Percentiles rank a stretch among this genome's conserved stretches.
Evolutionary conservation across 1,140 invertebrate species (phyloP).

Genomic region (Tetragonula clypearis): DNA sequence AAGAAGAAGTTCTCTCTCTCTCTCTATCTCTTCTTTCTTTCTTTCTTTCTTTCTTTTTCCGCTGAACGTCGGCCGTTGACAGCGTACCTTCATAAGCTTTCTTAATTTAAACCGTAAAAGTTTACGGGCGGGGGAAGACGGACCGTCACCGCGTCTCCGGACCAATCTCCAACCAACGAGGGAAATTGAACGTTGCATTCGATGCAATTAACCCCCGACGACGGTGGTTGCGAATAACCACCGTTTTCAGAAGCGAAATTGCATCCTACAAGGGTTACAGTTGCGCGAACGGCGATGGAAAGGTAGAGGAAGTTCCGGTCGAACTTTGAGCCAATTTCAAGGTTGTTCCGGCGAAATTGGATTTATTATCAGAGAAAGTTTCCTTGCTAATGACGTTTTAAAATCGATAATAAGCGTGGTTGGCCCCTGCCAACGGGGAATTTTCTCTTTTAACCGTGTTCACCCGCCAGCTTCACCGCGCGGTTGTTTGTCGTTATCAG

Average conservation of each 20-base stretch:
- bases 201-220: constrained; percentile 56
- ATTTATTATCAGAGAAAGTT: constrained; percentile 50
- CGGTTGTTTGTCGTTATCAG: neutral
- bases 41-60: neutral
- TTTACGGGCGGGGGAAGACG: constrained; percentile 27
- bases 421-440: neutral
- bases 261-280: constrained; percentile 39
- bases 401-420: constrained; percentile 25
- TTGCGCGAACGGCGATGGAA: neutral
- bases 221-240: constrained; percentile 53
- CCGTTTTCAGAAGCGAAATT: constrained; percentile 46
- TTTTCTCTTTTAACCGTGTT: neutral
- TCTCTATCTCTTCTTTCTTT: neutral
- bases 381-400: constrained; percentile 16
- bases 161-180: neutral
- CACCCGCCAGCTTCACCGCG: neutral
- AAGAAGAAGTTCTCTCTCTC: constrained; percentile 6
- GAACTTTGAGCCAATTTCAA: constrained; percentile 51
- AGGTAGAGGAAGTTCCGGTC: neutral
- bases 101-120: constrained; percentile 59
- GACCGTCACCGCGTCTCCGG: neutral
- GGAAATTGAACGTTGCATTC: constrained; percentile 63
- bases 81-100: constrained; percentile 56
- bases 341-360: constrained; percentile 58
- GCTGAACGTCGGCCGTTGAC: constrained; percentile 5